phyloP scores from a whole-genome alignment of 2,113 vertebrate genomes.

The Pachyramphus minor region DNA sequence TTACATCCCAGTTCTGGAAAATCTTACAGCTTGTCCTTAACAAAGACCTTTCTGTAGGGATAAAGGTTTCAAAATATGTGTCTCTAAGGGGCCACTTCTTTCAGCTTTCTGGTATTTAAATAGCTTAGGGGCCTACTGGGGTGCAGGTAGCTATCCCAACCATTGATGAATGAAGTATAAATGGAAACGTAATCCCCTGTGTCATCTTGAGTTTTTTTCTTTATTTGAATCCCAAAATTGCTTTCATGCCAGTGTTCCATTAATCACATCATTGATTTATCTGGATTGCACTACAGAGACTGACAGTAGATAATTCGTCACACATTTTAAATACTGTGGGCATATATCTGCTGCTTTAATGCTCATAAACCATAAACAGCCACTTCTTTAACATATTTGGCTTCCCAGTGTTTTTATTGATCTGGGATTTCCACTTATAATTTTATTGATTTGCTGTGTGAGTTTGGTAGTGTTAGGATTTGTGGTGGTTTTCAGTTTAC shows the following conservation, averaged over 20 bases:
- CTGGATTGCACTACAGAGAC: background rate
- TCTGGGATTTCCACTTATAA: background rate
- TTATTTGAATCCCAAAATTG: background rate
- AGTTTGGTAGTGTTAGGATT: background rate
- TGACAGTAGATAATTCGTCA: background rate
- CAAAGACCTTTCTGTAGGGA: background rate
- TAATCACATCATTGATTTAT: background rate
- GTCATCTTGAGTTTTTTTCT: background rate
- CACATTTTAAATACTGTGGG: background rate
- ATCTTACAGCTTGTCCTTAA: background rate
- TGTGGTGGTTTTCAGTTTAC: background rate
- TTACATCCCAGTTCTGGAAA: background rate
- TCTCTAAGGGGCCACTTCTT: background rate
- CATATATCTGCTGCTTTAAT: background rate
- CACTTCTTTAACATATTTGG: background rate
- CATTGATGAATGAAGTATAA: background rate
- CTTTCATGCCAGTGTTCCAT: background rate
- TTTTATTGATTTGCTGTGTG: background rate
- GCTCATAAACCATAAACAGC: background rate
- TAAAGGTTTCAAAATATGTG: background rate
- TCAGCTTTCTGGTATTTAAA: background rate
- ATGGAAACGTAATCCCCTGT: background rate
- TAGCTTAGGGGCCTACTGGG: background rate
- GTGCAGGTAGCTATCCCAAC: background rate
- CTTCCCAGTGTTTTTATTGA: background rate